Conservation (phyloP, 2,113 vertebrate genomes). For the Felis catus region F.catus_Fca126_mat1.0 CM031419.1:154860501-154861000, state of each 20-base stretch:
- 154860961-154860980: neutral
- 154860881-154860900: neutral
- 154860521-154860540: neutral
- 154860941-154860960: neutral
- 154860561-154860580: neutral
- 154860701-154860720: neutral
- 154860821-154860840: neutral
- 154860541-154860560: neutral
- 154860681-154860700: neutral
- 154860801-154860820: neutral
- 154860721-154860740: neutral
- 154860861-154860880: neutral
- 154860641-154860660: neutral
- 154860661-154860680: neutral
- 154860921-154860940: neutral
- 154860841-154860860: neutral
- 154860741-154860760: neutral
- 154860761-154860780: neutral
- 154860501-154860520: too few species aligned
- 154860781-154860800: neutral
- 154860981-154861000: neutral
- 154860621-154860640: neutral
- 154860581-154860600: neutral
- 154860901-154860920: neutral
- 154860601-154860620: neutral